Evolutionary conservation across 2,797 vertebrate species (phyloP).

Genomic region (Aulostomus chinensis): DNA sequence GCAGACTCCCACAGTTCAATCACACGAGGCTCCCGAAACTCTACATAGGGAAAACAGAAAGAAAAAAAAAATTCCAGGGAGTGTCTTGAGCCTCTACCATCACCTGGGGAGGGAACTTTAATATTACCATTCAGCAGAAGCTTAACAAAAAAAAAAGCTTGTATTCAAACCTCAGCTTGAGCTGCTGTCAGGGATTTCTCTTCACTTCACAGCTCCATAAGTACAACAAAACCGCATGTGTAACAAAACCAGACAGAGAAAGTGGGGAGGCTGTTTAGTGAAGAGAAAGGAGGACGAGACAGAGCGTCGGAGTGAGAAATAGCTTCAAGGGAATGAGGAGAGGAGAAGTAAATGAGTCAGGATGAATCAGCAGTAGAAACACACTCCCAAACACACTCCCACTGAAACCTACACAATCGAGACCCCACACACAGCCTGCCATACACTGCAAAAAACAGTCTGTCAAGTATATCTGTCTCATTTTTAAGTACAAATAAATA

Average conservation of each 20-base stretch:
- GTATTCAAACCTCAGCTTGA: too few species aligned
- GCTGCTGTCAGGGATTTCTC: background rate
- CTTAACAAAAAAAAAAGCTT: background rate
- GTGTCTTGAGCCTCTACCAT: slow-evolving; percentile 12
- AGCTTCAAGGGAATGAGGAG: slow-evolving; percentile 5
- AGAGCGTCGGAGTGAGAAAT: slow-evolving; percentile 3
- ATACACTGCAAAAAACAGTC: too few species aligned
- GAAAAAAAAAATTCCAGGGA: slow-evolving; percentile 17
- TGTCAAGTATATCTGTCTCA: too few species aligned
- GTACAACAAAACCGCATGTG: background rate
- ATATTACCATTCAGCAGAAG: too few species aligned
- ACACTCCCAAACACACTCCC: slow-evolving; percentile 21
- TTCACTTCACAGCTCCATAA: background rate
- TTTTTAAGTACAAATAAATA: too few species aligned
- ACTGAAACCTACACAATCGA: slow-evolving; percentile 20
- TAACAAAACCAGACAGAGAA: background rate
- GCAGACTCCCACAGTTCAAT: slow-evolving; percentile 97
- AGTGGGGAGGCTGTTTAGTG: background rate
- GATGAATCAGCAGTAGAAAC: slow-evolving; percentile 20
- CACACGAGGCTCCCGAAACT: slow-evolving; percentile 94
- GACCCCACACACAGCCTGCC: background rate
- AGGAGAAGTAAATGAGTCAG: background rate
- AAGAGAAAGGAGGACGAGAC: slow-evolving; percentile 1
- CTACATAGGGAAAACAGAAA: slow-evolving; percentile 62
- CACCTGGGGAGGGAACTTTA: background rate